Evolutionary conservation across 1,140 invertebrate genomes (phyloP), one percentile per base, ranked within the genome.

Genomic region (Zaprionus lachaisei): DNA sequence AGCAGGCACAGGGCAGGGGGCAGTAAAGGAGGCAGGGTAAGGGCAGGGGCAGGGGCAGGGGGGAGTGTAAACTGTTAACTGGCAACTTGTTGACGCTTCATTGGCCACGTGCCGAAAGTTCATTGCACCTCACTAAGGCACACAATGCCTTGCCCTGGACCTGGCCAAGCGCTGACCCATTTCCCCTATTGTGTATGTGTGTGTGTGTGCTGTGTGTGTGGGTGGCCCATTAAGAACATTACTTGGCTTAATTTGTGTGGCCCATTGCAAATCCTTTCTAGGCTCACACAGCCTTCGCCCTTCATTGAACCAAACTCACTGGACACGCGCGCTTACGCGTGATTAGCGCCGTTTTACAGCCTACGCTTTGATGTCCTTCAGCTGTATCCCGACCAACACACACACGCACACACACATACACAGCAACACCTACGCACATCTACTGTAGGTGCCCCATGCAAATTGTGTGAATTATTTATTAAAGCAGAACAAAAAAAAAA

Each of bases 21-120:
- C 66, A 44, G 64, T 31, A 3, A 31, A 15, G 57, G 9, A 5
- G 20, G 37, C 37, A 12, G 34, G 5, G 9, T 14, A 2, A 14
- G 38, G 20, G 17, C 7, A 47, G 37, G 2, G 20, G 17, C 7
- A 47, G 24, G 4, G 37, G 34, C 41, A 28, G 65, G 9, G 51
- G 15, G 57, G 2, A 12, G 47, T 0, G 47, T n/a, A 20, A 20
- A 22, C 17, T 20, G 47, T 9, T 11, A 26, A 37, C 37, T 55
- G 56, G 38, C 79, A 87, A 86, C 80, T 82, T 79, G 76, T 79
- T 83, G 80, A 84, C 81, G 85, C 84, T 87, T 82, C 84, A 87
- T 73, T 87, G 84, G 85, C 81, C 78, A 77, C 83, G 84, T 77
- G 74, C 69, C 67, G 56, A 90, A 87, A 87, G 84, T 87, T 89